Conservation (phyloP, 2,888 invertebrate species). For the Papilio elwesi region DNA sequence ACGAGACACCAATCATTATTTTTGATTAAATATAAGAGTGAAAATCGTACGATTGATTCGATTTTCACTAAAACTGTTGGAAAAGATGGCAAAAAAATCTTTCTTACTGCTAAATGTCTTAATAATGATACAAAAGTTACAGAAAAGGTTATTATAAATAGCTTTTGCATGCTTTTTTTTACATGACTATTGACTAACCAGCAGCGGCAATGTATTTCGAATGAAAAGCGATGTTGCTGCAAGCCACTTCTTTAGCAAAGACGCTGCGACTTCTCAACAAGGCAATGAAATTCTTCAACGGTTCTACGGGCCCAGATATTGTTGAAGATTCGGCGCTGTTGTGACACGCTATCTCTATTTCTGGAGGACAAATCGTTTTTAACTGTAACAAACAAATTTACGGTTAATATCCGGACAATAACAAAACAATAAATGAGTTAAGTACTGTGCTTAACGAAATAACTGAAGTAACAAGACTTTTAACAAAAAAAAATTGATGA, state of each 20-base stretch:
- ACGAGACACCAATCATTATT: too few species aligned
- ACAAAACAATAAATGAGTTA: background rate
- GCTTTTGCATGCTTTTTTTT: too few species aligned
- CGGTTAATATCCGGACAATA: background rate
- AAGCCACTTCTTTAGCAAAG: constrained; percentile 41
- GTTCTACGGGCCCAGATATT: constrained; percentile 40
- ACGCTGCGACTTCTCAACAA: constrained; percentile 10
- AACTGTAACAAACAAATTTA: constrained; percentile 6
- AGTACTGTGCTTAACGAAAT: too few species aligned
- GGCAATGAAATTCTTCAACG: constrained; percentile 32
- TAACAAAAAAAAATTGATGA: background rate
- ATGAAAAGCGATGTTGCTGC: constrained; percentile 39
- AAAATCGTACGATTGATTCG: too few species aligned
- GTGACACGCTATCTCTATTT: constrained; percentile 42
- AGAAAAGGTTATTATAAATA: too few species aligned
- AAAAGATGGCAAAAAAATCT: too few species aligned
- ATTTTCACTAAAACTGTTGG: too few species aligned
- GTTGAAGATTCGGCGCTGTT: constrained; percentile 39
- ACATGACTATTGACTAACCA: constrained; percentile 25
- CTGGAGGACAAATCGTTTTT: constrained; percentile 27
- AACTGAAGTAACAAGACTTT: too few species aligned
- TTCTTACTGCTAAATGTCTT: too few species aligned
- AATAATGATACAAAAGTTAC: too few species aligned
- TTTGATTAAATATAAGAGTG: too few species aligned
- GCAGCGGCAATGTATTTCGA: constrained; percentile 36